Conservation (phyloP, 2,113 vertebrate genomes). For the Formicarius rufipectus region DNA sequence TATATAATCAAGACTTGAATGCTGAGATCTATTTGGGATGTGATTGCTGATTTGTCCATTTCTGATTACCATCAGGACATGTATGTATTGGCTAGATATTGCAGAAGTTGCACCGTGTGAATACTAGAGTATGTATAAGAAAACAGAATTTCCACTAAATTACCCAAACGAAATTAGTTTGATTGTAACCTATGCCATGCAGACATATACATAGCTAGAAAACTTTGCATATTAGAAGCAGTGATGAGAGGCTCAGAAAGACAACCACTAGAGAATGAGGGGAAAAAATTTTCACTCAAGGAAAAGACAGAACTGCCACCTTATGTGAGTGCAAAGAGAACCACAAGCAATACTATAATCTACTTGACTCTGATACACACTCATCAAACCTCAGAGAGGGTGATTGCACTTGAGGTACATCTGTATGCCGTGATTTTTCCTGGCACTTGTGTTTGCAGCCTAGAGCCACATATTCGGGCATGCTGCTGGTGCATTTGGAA, state of each 20-base stretch:
- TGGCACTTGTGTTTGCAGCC: background rate
- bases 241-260: background rate
- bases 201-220: background rate
- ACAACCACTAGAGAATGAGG: background rate
- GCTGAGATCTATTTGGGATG: background rate
- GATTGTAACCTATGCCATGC: background rate
- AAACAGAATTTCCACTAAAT: background rate
- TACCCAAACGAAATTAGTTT: background rate
- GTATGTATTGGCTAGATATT: background rate
- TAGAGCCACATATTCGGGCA: rapidly evolving
- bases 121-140: background rate
- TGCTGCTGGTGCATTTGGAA: background rate
- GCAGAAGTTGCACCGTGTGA: background rate
- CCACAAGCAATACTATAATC: background rate
- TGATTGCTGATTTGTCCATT: background rate
- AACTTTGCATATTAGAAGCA: rapidly evolving
- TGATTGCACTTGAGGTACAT: rapidly evolving
- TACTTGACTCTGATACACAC: background rate
- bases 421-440: background rate
- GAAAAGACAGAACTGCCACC: background rate
- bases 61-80: background rate
- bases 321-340: background rate
- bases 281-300: background rate
- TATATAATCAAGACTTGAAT: background rate
- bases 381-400: background rate